Conservation (phyloP, 2,888 invertebrate species). For the Tigriopus californicus region DNA sequence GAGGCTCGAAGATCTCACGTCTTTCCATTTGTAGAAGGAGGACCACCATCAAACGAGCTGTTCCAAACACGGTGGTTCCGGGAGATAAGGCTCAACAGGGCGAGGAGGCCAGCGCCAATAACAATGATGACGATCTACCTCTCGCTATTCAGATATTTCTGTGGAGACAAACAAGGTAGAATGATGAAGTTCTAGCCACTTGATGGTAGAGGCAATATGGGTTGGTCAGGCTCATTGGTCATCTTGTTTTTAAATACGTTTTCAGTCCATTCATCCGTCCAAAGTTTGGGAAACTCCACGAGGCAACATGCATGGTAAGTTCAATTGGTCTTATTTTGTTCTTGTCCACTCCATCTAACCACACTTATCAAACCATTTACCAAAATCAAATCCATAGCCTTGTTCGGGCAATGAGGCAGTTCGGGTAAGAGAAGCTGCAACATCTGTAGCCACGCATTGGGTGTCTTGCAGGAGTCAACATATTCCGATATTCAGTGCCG, state of each 20-base stretch:
- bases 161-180: conserved; percentile 76
- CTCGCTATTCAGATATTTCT: conserved; percentile 91
- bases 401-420: conserved; percentile 4
- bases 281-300: conserved; percentile 84
- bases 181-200: conserved; percentile 20
- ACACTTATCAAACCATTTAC: neutral
- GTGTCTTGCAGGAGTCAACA: no score
- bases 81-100: no score
- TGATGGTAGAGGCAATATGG: no score
- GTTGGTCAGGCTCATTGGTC: no score
- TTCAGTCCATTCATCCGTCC: conserved; percentile 85
- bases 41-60: no score
- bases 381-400: neutral
- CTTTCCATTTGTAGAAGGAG: no score
- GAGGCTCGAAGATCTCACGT: no score
- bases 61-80: no score
- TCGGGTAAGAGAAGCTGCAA: neutral
- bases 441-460: no score
- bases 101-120: conserved; percentile 28
- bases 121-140: conserved; percentile 43
- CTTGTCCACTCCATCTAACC: neutral
- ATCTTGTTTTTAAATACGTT: conserved; percentile 21
- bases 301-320: conserved; percentile 89
- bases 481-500: no score
- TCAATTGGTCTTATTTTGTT: conserved; percentile 18